phyloP scores from a whole-genome alignment of 2,113 vertebrate species.

The Rhabdomys dilectus region DNA sequence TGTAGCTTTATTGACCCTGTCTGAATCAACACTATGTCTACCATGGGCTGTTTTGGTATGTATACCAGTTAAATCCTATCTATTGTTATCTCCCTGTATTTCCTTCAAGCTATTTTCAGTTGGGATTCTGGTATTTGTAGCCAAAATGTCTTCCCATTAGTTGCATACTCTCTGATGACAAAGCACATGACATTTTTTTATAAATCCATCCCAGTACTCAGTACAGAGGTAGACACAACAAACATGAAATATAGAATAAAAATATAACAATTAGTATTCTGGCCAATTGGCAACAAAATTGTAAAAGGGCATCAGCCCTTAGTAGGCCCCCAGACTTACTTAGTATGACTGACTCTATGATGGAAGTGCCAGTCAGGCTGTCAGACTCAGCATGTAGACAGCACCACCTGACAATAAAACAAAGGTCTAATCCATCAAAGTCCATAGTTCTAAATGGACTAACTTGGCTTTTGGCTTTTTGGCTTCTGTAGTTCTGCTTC shows the following conservation, averaged over 20 bases:
- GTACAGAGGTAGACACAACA: neutral
- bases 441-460: neutral
- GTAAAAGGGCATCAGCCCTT: neutral
- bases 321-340: neutral
- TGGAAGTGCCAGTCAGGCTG: neutral
- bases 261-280: neutral
- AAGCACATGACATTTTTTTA: neutral
- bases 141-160: neutral
- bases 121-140: neutral
- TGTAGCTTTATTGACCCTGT: neutral
- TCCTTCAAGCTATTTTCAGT: neutral
- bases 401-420: neutral
- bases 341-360: neutral
- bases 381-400: neutral
- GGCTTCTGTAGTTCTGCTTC: neutral
- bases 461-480: neutral
- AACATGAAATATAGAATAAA: neutral
- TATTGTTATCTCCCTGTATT: neutral
- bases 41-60: neutral
- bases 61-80: neutral
- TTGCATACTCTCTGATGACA: neutral
- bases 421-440: neutral
- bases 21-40: neutral
- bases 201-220: neutral
- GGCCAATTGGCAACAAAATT: neutral